A percentile compares a stretch with the other conserved stretches of the same genome.
These are phyloP conservation scores for Staurois parvus DNA, from an alignment of 2,797 vertebrate species.

Conservation along the genomic window DNA sequence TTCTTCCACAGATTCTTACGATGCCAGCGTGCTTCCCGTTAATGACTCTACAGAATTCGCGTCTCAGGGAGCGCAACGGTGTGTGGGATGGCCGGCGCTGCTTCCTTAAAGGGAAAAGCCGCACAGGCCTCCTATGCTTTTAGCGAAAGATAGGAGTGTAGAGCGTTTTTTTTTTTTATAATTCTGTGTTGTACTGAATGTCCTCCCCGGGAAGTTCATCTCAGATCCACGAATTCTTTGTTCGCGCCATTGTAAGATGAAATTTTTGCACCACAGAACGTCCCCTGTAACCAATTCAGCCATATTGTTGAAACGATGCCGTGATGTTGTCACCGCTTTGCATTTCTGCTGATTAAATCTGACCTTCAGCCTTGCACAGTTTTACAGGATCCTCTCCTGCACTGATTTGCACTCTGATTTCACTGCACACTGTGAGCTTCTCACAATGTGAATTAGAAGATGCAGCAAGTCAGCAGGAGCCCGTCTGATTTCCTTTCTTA, in stretches of 20 bases:
- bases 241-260: not conserved
- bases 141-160: conserved; percentile 69
- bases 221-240: not conserved
- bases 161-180: conserved; percentile 69
- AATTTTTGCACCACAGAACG: no score
- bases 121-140: conserved; percentile 70
- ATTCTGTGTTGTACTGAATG: conserved; percentile 66
- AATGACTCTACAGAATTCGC: conserved; percentile 68
- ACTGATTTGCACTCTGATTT: no score
- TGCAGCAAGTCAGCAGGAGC: no score
- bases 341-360: no score
- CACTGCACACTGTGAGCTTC: no score
- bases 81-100: conserved; percentile 65
- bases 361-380: no score
- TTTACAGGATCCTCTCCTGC: no score
- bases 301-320: no score
- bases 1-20: conserved; percentile 64
- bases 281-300: no score
- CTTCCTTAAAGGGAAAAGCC: conserved; percentile 70
- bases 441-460: no score
- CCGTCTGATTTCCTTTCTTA: no score
- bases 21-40: conserved; percentile 67
- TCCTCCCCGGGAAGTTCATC: conserved; percentile 66
- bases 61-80: conserved; percentile 63
- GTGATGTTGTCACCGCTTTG: no score